These are phyloP conservation scores for Macroramphosus scolopax DNA, from an alignment of 2,797 vertebrate species.

Conservation along the genomic window DNA sequence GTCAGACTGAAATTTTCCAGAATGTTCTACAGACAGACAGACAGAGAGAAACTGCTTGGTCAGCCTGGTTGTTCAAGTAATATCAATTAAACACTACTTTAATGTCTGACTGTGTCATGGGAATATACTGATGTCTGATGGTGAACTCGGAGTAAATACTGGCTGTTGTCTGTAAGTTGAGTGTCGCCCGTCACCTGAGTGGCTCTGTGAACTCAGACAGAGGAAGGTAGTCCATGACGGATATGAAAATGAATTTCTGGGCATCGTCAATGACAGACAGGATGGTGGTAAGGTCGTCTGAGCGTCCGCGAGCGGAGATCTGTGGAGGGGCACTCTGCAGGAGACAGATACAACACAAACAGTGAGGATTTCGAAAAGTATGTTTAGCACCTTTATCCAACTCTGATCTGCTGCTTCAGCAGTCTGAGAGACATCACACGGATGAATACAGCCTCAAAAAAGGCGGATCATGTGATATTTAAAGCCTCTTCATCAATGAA, in stretches of 20 bases:
- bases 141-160: not conserved
- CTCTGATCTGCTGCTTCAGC: too few relatives aligned
- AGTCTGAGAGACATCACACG: too few relatives aligned
- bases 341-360: not conserved
- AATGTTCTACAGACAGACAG: too few relatives aligned
- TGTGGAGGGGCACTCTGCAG: slow-evolving; percentile 77
- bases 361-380: too few relatives aligned
- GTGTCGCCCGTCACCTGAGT: slow-evolving; percentile 59
- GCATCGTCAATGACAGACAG: slow-evolving; percentile 77
- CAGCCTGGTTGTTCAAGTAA: too few relatives aligned
- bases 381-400: too few relatives aligned
- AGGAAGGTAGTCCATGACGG: slow-evolving; percentile 84
- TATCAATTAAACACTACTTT: too few relatives aligned
- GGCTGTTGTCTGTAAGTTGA: not conserved
- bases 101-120: too few relatives aligned
- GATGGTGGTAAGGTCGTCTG: slow-evolving; percentile 78
- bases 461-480: too few relatives aligned
- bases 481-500: not conserved
- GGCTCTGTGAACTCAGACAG: slow-evolving; percentile 70
- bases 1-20: too few relatives aligned
- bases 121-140: too few relatives aligned
- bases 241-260: slow-evolving; percentile 71
- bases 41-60: too few relatives aligned
- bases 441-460: not conserved
- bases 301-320: slow-evolving; percentile 73